These are phyloP conservation scores for Caenorhabditis briggsae DNA, from an alignment of 1,140 invertebrate species.

Conservation along the genomic window DNA sequence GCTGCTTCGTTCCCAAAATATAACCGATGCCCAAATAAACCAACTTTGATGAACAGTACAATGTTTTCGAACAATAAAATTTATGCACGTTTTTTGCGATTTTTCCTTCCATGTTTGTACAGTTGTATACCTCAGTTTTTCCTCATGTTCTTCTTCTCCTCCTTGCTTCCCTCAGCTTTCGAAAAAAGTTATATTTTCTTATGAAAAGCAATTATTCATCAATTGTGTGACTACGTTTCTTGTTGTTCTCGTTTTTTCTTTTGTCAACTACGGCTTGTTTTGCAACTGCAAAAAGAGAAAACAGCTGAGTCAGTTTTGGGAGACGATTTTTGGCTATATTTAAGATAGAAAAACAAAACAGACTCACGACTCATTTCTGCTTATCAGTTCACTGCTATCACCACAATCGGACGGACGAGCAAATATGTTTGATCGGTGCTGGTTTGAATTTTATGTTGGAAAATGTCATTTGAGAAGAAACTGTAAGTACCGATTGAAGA, in stretches of 20 bases:
- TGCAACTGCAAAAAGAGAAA: background rate
- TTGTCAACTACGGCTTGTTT: constrained; percentile 26
- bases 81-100: background rate
- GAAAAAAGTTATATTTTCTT: background rate
- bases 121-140: constrained; percentile 5
- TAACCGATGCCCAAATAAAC: background rate
- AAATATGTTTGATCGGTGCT: constrained; percentile 38
- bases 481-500: background rate
- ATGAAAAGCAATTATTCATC: constrained; percentile 15
- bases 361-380: background rate
- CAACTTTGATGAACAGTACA: constrained; percentile 28
- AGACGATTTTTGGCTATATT: constrained; percentile 13
- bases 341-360: constrained; percentile 30
- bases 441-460: constrained; percentile 38
- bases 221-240: constrained; percentile 1
- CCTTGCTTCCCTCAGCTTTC: background rate
- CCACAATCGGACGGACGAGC: background rate
- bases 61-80: constrained; percentile 27
- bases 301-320: constrained; percentile 24
- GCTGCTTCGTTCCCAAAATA: background rate
- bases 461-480: constrained; percentile 47
- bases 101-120: background rate
- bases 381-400: constrained; percentile 4
- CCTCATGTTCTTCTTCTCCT: background rate
- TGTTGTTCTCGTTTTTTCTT: constrained; percentile 18